Base-by-base conservation (phyloP, 2,888 invertebrate genomes). In the Pammene aurita region DNA sequence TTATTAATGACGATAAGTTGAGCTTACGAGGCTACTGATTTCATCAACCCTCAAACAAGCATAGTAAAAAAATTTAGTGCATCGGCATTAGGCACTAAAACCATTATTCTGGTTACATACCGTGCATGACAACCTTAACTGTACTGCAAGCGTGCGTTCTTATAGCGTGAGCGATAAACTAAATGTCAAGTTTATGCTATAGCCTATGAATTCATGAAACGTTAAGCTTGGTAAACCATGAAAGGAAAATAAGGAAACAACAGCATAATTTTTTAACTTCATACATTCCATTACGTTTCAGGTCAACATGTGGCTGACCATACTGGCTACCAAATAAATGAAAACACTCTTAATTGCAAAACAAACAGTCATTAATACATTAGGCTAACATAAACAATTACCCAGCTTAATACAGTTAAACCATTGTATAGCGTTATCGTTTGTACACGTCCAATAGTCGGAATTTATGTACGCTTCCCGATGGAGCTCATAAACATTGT, bases 401-500 rank as follows among this genome's bases (percentile, higher is more conserved):
- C 74, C 71, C 67, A 72, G 76, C 77, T 82, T 82, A 82, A 84
- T 81, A 81, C 77, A 79, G 80, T 84, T 80, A 82, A 83, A 79
- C 81, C 82, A 81, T 84, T 84, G 84, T 82, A 80, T 79, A 77
- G 78, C 76, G 83, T 84, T 89, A 88, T 87, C 86, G 80, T 83
- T 76, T 76, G 78, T 78, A 80, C 81, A 80, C 77, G 84, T 86
- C 85, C 85, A 85, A 86, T 86, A 82, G 86, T 84, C 81, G 79
- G 81, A 85, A 89, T 90, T 90, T 90, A 90, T 89, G 87, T 82
- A 83, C 84, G 85, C 84, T 88, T 87, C 84, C 90, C 89, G 84
- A 88, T 88, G 87, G 84, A 84, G 84, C 87, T 88, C 88, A 90
- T 90, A 91, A 90, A 91, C 89, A 89, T 88, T 89, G 89, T 87